Conservation (phyloP, 2,797 vertebrate species). For the Crocodylus rhombifer region DNA sequence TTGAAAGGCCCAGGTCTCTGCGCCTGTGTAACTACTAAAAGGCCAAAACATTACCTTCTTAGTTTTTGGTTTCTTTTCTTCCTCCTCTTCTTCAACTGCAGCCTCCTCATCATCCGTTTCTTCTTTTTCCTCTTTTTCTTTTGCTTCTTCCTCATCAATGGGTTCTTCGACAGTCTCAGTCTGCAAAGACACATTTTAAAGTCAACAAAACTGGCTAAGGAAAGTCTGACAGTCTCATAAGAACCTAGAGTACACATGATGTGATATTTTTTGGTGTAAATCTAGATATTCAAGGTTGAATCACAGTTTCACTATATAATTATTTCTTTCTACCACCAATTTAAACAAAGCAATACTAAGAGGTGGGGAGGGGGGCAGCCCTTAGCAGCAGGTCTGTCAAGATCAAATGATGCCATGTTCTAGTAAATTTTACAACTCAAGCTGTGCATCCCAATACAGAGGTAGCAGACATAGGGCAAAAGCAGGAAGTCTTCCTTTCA, state of each 20-base stretch:
- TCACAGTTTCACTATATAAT: background rate
- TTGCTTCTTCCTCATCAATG: constrained; percentile 92
- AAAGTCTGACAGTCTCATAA: background rate
- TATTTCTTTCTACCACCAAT: no score
- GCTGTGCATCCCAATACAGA: no score
- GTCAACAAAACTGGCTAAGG: background rate
- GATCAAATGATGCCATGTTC: no score
- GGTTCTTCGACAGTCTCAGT: constrained; percentile 98
- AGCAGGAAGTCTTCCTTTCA: no score
- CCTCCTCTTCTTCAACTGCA: constrained; percentile 93
- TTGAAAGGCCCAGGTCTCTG: background rate
- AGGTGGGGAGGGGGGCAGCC: no score
- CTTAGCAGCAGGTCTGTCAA: no score
- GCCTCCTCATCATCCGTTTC: constrained; percentile 91
- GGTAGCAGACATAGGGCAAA: no score
- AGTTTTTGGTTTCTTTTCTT: constrained; percentile 98
- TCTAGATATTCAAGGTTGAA: background rate
- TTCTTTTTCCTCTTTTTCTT: constrained; percentile 92
- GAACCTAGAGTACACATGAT: background rate
- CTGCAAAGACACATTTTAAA: constrained; percentile 71
- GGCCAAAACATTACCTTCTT: constrained; percentile 86
- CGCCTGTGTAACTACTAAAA: background rate
- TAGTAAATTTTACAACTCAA: no score
- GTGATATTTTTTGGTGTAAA: no score
- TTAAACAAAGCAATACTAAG: no score